phyloP scores from a whole-genome alignment of 1,140 invertebrate species.

The Drosophila rufa region DNA sequence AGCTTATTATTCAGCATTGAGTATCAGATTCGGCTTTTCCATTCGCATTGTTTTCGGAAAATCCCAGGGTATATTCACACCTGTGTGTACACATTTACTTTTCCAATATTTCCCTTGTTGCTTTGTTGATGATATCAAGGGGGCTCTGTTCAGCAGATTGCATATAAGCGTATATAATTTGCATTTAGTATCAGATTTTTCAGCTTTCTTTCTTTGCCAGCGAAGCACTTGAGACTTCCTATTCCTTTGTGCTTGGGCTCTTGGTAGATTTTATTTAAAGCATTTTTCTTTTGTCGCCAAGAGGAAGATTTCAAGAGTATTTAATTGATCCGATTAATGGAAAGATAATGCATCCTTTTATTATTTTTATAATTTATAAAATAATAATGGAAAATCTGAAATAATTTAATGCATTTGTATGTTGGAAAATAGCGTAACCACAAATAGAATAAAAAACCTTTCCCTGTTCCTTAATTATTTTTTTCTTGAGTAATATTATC shows the following conservation, averaged over 20 bases:
- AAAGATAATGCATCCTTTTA: neutral
- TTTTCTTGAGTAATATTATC: neutral
- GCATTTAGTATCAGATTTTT: constrained; percentile 32
- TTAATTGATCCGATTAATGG: neutral
- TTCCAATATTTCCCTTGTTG: constrained; percentile 5
- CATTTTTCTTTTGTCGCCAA: constrained; percentile 20
- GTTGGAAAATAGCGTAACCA: neutral
- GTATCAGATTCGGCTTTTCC: constrained; percentile 15
- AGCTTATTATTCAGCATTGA: constrained; percentile 14
- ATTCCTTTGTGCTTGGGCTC: constrained; percentile 30
- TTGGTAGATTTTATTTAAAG: constrained; percentile 11
- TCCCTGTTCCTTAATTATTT: no score
- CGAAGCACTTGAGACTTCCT: constrained; percentile 17
- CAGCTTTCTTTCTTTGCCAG: constrained; percentile 8
- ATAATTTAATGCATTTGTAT: neutral
- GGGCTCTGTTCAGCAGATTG: constrained; percentile 5
- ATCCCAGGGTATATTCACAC: neutral
- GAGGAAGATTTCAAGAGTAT: constrained; percentile 3
- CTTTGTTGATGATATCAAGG: constrained; percentile 23
- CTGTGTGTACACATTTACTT: neutral
- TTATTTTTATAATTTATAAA: neutral
- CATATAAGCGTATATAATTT: constrained; percentile 22
- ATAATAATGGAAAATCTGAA: neutral
- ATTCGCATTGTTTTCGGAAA: constrained; percentile 25
- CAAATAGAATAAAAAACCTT: no score